phyloP scores from a whole-genome alignment of 2,797 vertebrate species.

The Poeciliopsis infans region DNA sequence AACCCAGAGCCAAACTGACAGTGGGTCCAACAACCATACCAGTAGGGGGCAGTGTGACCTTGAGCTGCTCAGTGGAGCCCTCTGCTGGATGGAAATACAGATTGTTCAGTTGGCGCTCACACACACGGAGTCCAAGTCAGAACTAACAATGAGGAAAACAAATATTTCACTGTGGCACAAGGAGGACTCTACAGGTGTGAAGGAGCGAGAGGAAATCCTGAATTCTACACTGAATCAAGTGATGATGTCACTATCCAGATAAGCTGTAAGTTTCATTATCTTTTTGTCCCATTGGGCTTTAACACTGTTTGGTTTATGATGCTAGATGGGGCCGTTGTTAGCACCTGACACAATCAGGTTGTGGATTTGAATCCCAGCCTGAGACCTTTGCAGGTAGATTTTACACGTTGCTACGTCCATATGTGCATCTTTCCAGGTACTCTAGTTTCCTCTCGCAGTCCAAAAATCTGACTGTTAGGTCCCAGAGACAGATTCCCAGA shows the following conservation, averaged over 20 bases:
- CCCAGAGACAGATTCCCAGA: too few species aligned
- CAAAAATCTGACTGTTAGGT: too few species aligned
- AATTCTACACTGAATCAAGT: background rate
- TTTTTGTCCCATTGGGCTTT: too few species aligned
- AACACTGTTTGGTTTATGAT: too few species aligned
- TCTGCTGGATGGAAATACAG: background rate
- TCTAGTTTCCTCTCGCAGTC: too few species aligned
- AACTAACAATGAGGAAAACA: background rate
- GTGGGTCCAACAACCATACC: background rate
- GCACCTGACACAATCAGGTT: too few species aligned
- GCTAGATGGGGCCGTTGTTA: too few species aligned
- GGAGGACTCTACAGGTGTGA: conserved; percentile 10
- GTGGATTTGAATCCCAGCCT: too few species aligned
- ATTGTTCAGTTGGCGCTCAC: background rate
- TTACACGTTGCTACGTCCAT: too few species aligned
- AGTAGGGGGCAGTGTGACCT: background rate
- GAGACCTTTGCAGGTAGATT: too few species aligned
- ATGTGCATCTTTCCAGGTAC: too few species aligned
- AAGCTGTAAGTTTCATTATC: conserved; percentile 15
- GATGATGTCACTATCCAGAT: accelerated
- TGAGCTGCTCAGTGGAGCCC: conserved; percentile 7
- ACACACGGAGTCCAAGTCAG: accelerated
- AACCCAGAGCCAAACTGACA: background rate
- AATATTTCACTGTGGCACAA: background rate
- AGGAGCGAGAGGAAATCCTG: background rate